These are phyloP conservation scores for Ophioninae sp. DNA, from an alignment of 2,888 invertebrate species.

Conservation along the genomic window DNA sequence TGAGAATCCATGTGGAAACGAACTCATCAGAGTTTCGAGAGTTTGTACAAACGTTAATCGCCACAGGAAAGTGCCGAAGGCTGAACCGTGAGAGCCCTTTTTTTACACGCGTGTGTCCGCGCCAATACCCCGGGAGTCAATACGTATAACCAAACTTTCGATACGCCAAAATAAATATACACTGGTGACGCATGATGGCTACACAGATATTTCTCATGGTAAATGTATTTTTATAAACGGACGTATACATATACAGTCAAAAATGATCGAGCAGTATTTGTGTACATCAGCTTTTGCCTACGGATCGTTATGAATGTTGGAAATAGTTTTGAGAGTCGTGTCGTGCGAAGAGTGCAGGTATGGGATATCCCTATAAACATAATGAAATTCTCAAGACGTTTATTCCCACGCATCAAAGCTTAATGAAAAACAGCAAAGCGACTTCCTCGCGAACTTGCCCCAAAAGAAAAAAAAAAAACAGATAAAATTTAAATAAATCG, in stretches of 20 bases:
- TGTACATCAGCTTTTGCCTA: no score
- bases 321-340: no score
- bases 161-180: slow-evolving; percentile 34
- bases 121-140: background rate
- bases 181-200: slow-evolving; percentile 13
- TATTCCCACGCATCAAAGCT: background rate
- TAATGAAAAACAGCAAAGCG: background rate
- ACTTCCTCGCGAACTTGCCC: background rate
- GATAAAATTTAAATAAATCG: background rate
- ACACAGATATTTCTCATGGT: slow-evolving; percentile 6
- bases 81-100: slow-evolving; percentile 19
- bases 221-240: slow-evolving; percentile 6
- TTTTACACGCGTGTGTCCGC: background rate
- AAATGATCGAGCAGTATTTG: background rate
- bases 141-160: slow-evolving; percentile 2
- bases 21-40: slow-evolving; percentile 49
- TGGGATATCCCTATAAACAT: no score
- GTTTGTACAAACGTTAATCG: slow-evolving; percentile 49
- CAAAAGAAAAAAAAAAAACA: background rate
- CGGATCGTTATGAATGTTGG: background rate
- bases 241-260: background rate
- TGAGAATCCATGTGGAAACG: slow-evolving; percentile 39
- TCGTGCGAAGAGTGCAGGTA: no score
- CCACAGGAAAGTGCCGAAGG: slow-evolving; percentile 21
- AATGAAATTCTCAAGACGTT: background rate